phyloP scores from a whole-genome alignment of 2,888 invertebrate genomes.

The Willowsia nigromaculata region DNA sequence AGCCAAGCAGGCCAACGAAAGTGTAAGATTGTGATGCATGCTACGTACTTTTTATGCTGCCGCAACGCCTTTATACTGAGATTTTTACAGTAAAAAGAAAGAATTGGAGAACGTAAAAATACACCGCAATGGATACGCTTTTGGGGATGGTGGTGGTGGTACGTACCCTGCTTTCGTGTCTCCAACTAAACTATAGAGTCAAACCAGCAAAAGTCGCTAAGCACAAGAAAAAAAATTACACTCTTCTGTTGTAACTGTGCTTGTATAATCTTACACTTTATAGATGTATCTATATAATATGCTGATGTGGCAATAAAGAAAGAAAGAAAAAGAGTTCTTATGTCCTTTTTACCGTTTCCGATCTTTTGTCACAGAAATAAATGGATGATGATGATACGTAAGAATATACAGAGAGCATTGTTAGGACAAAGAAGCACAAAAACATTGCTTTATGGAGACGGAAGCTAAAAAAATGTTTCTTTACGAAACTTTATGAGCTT shows the following conservation, averaged over 20 bases:
- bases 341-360: constrained; percentile 70
- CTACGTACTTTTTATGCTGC: background rate
- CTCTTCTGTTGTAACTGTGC: background rate
- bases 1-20: background rate
- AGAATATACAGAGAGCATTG: background rate
- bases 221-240: constrained; percentile 30
- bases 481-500: constrained; percentile 67
- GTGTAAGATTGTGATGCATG: background rate
- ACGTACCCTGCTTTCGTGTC: background rate
- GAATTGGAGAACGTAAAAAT: background rate
- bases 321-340: constrained; percentile 64
- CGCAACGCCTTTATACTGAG: background rate
- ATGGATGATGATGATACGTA: constrained; percentile 63
- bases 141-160: background rate
- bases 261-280: background rate
- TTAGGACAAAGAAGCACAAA: constrained; percentile 30
- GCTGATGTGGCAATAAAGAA: constrained; percentile 66
- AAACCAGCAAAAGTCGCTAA: constrained; percentile 56
- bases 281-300: constrained; percentile 46
- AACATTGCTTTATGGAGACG: constrained; percentile 26
- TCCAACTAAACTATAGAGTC: background rate
- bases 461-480: constrained; percentile 54
- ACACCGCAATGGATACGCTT: background rate
- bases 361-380: constrained; percentile 72
- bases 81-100: constrained; percentile 15